Evolutionary conservation across 2,888 invertebrate species (phyloP).

Genomic region (Pseudanteris insignis): DNA sequence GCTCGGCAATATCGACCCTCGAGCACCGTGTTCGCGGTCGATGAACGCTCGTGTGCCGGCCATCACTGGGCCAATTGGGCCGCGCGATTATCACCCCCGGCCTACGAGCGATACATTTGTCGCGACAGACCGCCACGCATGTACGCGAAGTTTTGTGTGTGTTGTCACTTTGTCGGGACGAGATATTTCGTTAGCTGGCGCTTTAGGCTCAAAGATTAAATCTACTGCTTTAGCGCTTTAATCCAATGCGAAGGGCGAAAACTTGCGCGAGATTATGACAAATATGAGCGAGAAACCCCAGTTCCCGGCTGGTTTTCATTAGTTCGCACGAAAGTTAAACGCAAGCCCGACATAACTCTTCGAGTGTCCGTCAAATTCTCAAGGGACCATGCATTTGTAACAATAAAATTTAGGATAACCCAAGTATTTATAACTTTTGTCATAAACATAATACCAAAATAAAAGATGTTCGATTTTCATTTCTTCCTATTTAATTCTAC

Average conservation of each 20-base stretch:
- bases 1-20: slow-evolving; percentile 6
- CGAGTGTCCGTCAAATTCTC: too few species aligned
- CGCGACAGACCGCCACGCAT: slow-evolving; percentile 3
- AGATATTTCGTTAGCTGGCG: neutral
- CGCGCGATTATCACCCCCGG: slow-evolving; percentile 8
- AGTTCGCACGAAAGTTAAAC: too few species aligned
- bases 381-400: too few species aligned
- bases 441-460: too few species aligned
- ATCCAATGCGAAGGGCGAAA: neutral
- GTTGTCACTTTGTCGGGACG: neutral
- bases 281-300: too few species aligned
- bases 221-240: slow-evolving; percentile 5
- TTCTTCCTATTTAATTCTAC: too few species aligned
- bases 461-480: too few species aligned
- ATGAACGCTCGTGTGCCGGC: slow-evolving; percentile 7
- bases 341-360: too few species aligned
- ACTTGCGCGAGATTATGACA: too few species aligned
- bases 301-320: too few species aligned
- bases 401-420: too few species aligned
- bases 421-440: too few species aligned
- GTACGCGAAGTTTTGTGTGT: slow-evolving; percentile 8
- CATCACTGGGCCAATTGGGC: slow-evolving; percentile 9
- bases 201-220: neutral
- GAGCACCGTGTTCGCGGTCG: slow-evolving; percentile 4
- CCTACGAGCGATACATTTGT: neutral